phyloP scores from a whole-genome alignment of 2,888 invertebrate species.

The Ophioninae sp. region DNA sequence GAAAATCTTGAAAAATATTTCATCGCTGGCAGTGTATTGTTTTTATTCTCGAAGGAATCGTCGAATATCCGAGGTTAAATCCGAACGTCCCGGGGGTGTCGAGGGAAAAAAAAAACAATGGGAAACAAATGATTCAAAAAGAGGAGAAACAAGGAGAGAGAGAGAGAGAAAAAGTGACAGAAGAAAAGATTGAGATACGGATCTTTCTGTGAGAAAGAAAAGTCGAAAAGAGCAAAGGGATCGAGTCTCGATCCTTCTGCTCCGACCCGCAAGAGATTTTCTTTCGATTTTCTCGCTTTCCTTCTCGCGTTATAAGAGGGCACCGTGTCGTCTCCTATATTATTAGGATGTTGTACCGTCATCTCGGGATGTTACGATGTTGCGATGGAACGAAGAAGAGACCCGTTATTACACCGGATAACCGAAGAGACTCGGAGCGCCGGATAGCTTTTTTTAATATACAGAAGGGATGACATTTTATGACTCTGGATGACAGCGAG shows the following conservation, averaged over 20 bases:
- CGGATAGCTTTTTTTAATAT: slow-evolving; percentile 39
- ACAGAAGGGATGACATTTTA: slow-evolving; percentile 37
- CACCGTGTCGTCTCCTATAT: slow-evolving; percentile 24
- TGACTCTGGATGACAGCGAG: background rate
- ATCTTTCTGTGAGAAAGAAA: slow-evolving; percentile 5
- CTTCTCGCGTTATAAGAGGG: slow-evolving; percentile 16
- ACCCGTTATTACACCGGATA: slow-evolving; percentile 45
- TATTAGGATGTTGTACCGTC: slow-evolving; percentile 51
- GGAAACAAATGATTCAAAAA: slow-evolving; percentile 8
- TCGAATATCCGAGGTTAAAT: slow-evolving; percentile 14
- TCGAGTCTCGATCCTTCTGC: slow-evolving; percentile 53
- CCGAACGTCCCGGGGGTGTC: slow-evolving; percentile 5
- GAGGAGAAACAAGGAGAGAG: background rate
- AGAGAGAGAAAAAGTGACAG: background rate
- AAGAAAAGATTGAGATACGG: slow-evolving; percentile 4
- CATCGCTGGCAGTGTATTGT: background rate
- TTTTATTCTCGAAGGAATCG: slow-evolving; percentile 9
- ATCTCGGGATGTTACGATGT: slow-evolving; percentile 49
- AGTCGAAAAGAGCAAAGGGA: slow-evolving; percentile 31
- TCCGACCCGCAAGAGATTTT: slow-evolving; percentile 36
- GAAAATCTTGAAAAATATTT: slow-evolving; percentile 14
- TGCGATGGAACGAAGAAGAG: slow-evolving; percentile 19
- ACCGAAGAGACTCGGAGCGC: slow-evolving; percentile 28
- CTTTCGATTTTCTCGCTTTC: slow-evolving; percentile 40
- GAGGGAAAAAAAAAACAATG: background rate